Conservation (phyloP, 1,140 invertebrate genomes). For the Microplitis mediator region DNA sequence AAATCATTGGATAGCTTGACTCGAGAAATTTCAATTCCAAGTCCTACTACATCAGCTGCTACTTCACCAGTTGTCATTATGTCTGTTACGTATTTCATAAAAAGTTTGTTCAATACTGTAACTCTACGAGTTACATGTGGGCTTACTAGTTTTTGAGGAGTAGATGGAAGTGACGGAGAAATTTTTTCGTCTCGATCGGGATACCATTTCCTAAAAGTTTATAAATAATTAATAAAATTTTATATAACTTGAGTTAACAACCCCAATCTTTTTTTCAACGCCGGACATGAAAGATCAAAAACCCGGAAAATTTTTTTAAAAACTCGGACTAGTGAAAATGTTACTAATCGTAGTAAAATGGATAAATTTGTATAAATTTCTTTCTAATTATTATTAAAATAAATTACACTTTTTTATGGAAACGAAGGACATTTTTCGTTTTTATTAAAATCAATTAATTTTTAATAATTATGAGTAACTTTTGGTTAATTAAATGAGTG, state of each 20-base stretch:
- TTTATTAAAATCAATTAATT: too few relatives aligned
- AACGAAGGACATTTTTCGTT: too few relatives aligned
- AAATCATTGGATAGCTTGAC: conserved; percentile 71
- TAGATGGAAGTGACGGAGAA: not conserved
- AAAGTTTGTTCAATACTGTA: conserved; percentile 75
- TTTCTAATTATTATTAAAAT: too few relatives aligned
- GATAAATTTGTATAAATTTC: too few relatives aligned
- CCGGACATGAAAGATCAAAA: too few relatives aligned
- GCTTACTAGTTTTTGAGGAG: conserved; percentile 15
- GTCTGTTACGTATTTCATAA: conserved; percentile 79
- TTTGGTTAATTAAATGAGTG: too few relatives aligned
- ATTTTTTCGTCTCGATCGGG: not conserved
- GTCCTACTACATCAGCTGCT: conserved; percentile 65
- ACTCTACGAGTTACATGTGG: conserved; percentile 53
- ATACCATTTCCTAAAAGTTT: conserved; percentile 36
- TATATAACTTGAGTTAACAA: not conserved
- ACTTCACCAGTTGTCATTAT: conserved; percentile 73
- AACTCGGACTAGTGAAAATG: too few relatives aligned
- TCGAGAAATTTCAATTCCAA: conserved; percentile 72
- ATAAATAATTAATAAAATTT: not conserved
- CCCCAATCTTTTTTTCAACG: too few relatives aligned
- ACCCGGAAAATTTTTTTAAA: too few relatives aligned
- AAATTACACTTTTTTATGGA: too few relatives aligned
- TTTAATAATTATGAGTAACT: too few relatives aligned
- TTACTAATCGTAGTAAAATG: too few relatives aligned